Conservation (phyloP, 2,888 invertebrate species). For the Magallana nippona region DNA sequence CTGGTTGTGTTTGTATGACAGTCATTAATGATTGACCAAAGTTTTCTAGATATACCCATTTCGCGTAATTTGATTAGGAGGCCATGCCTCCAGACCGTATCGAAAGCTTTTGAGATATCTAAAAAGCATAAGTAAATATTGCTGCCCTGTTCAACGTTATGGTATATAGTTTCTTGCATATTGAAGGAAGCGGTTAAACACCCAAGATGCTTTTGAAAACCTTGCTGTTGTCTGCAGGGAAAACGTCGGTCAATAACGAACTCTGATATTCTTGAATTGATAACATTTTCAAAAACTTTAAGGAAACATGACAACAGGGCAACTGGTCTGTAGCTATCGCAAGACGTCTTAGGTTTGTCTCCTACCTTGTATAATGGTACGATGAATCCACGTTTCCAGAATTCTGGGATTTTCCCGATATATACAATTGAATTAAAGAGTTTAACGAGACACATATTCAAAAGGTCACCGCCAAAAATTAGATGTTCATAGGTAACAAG, state of each 20-base stretch:
- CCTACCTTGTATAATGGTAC: too few species aligned
- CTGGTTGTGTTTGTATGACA: conserved; percentile 28
- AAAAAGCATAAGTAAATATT: conserved; percentile 35
- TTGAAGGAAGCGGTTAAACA: conserved; percentile 37
- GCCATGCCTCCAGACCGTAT: conserved; percentile 42
- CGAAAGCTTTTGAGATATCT: conserved; percentile 34
- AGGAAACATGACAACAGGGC: too few species aligned
- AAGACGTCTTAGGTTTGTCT: too few species aligned
- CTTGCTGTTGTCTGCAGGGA: conserved; percentile 22
- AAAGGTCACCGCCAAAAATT: too few species aligned
- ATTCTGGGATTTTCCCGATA: too few species aligned
- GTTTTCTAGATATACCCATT: conserved; percentile 23
- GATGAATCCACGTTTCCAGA: too few species aligned
- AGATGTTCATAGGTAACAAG: too few species aligned
- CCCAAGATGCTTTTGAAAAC: conserved; percentile 2
- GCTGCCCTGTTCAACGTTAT: conserved; percentile 40
- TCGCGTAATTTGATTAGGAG: conserved; percentile 16
- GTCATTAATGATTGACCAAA: conserved; percentile 23
- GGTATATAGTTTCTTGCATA: conserved; percentile 34
- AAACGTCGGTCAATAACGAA: neutral
- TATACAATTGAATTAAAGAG: too few species aligned
- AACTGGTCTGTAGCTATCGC: too few species aligned
- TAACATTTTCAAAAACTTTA: neutral
- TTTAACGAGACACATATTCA: too few species aligned
- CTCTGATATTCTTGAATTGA: neutral